These are phyloP conservation scores for Heliconius melpomene DNA, from an alignment of 1,140 invertebrate genomes.

Conservation along the genomic window DNA sequence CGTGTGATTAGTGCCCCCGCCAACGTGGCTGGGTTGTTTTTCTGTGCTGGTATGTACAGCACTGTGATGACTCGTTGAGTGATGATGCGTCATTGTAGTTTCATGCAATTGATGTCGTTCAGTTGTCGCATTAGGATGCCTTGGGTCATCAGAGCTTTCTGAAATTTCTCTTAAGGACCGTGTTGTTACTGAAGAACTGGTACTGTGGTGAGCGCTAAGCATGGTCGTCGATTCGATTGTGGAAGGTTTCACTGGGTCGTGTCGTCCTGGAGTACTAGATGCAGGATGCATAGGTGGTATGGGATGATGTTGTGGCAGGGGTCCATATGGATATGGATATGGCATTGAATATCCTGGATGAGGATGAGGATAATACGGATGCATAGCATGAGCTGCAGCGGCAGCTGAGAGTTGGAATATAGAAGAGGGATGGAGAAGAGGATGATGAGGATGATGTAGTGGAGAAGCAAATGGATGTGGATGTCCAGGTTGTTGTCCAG, in stretches of 20 bases:
- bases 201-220: constrained; percentile 85
- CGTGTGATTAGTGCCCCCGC: constrained; percentile 80
- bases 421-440: constrained; percentile 86
- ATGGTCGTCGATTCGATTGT: constrained; percentile 86
- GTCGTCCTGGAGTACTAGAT: constrained; percentile 77
- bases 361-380: constrained; percentile 86
- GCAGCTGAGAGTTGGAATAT: constrained; percentile 82
- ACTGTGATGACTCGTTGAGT: constrained; percentile 84
- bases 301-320: constrained; percentile 86
- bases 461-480: constrained; percentile 83
- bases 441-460: constrained; percentile 84
- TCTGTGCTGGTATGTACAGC: constrained; percentile 84
- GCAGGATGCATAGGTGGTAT: constrained; percentile 86
- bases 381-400: constrained; percentile 83
- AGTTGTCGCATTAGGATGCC: constrained; percentile 73
- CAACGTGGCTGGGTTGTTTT: constrained; percentile 81
- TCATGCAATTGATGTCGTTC: constrained; percentile 83
- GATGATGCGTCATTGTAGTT: constrained; percentile 83
- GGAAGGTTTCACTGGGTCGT: constrained; percentile 77
- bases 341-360: constrained; percentile 86
- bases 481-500: constrained; percentile 84
- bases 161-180: constrained; percentile 82
- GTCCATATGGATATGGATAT: constrained; percentile 86
- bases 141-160: constrained; percentile 77
- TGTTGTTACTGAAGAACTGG: constrained; percentile 83